Evolutionary conservation across 1,140 invertebrate genomes (phyloP).

Genomic region (Conopomorpha cramerella): DNA sequence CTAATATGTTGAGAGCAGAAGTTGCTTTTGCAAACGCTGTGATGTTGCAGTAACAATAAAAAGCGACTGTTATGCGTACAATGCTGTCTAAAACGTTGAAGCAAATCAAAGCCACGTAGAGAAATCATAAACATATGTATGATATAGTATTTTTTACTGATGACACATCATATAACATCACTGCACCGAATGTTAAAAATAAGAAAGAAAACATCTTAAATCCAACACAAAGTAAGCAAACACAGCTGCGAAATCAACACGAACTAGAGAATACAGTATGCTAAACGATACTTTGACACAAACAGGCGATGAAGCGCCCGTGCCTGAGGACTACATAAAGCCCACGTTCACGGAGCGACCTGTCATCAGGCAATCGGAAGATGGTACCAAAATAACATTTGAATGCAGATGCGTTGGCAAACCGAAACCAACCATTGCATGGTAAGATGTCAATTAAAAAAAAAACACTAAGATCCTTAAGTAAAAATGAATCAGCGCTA

Average conservation of each 20-base stretch:
- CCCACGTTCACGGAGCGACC: slow-evolving; percentile 96
- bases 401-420: slow-evolving; percentile 95
- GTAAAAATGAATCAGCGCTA: slow-evolving; percentile 1
- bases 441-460: slow-evolving; percentile 68
- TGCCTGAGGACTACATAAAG: slow-evolving; percentile 87
- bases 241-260: too few relatives aligned
- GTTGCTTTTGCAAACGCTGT: slow-evolving; percentile 15
- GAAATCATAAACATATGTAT: slow-evolving; percentile 31
- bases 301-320: slow-evolving; percentile 91
- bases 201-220: slow-evolving; percentile 57
- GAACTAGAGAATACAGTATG: too few relatives aligned
- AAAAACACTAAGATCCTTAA: slow-evolving; percentile 9
- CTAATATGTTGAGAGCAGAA: slow-evolving; percentile 18
- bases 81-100: slow-evolving; percentile 22
- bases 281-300: too few relatives aligned
- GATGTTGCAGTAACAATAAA: slow-evolving; percentile 37
- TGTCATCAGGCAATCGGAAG: slow-evolving; percentile 91
- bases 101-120: slow-evolving; percentile 16
- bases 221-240: slow-evolving; percentile 14
- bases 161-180: too few relatives aligned
- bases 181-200: too few relatives aligned
- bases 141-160: too few relatives aligned
- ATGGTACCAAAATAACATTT: slow-evolving; percentile 90
- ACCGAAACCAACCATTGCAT: slow-evolving; percentile 87
- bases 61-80: slow-evolving; percentile 56